Conservation (phyloP, 2,113 vertebrate genomes). For the Corydoras maculifer region DNA sequence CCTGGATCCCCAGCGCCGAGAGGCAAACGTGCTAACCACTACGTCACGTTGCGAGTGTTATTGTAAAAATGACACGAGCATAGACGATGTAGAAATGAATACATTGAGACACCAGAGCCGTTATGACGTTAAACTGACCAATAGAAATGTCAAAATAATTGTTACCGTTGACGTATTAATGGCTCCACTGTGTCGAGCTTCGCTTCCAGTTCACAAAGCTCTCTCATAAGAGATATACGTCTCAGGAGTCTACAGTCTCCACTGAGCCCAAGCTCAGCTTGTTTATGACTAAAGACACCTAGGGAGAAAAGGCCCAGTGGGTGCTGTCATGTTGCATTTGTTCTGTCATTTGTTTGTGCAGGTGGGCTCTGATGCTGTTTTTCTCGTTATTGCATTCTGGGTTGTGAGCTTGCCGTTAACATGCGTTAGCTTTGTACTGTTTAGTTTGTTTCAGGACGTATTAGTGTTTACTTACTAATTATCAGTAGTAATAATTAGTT, state of each 20-base stretch:
- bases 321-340: conserved; percentile 16
- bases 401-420: background rate
- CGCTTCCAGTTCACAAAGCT: background rate
- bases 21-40: no score
- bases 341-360: conserved; percentile 2
- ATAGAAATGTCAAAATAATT: no score
- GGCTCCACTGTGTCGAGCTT: background rate
- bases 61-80: no score
- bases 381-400: background rate
- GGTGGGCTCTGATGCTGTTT: conserved; percentile 5
- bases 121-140: no score
- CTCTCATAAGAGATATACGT: conserved; percentile 8
- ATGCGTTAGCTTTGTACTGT: background rate
- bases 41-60: no score
- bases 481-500: no score
- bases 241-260: background rate
- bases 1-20: no score
- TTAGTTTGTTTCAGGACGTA: background rate
- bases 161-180: no score
- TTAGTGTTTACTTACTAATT: no score
- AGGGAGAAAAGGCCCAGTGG: conserved; percentile 12
- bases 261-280: conserved; percentile 9
- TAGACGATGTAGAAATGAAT: no score
- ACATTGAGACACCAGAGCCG: no score
- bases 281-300: conserved; percentile 27